Evolutionary conservation across 2,113 vertebrate genomes (phyloP), one percentile per base, ranked within the genome.

Genomic region (Protomyctophum bolini): DNA sequence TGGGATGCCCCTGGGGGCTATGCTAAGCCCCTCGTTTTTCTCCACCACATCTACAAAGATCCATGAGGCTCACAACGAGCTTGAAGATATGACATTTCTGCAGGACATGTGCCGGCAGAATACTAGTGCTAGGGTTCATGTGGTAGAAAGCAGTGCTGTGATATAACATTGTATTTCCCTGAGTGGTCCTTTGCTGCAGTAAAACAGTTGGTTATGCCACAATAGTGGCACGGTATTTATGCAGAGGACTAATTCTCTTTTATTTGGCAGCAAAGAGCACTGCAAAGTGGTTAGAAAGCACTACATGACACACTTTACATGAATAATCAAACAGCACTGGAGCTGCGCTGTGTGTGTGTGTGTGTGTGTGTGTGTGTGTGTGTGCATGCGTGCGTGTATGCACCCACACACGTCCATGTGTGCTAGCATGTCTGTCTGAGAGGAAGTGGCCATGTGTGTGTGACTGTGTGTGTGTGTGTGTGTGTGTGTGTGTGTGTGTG

Each of bases 201-300:
- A 12, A 45, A 52, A 64, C 33, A 6, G 33, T 41, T 41, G 33
- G 33, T 41, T 41, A 3, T 41, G 33, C 33, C 33, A 41, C 33
- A 41, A 41, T 6, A 55, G 11, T 11, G 52, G 9, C 14, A 28
- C 15, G 21, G 14, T 21, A 21, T 8, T 4, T 46, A 48, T 45
- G 15, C 52, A 54, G 52, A 41, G 7, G 5, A 65, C 60, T 57
- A 6, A 59, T 83, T 65, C 70, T 59, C 47, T 68, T 66, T 68
- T 78, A 81, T 81, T 83, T 67, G 14, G 51, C 45, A 2, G 74
- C 52, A 47, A 72, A 82, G 62, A 70, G 75, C 73, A 79, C 63
- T 1, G 21, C 33, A 72, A 69, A 60, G 67, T 79, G 79, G 81
- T 73, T 78, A 68, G 76, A 83, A 79, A 80, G 79, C 77, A 72